Conservation (phyloP, 1,140 invertebrate genomes). For the Drosophila sproati region DNA sequence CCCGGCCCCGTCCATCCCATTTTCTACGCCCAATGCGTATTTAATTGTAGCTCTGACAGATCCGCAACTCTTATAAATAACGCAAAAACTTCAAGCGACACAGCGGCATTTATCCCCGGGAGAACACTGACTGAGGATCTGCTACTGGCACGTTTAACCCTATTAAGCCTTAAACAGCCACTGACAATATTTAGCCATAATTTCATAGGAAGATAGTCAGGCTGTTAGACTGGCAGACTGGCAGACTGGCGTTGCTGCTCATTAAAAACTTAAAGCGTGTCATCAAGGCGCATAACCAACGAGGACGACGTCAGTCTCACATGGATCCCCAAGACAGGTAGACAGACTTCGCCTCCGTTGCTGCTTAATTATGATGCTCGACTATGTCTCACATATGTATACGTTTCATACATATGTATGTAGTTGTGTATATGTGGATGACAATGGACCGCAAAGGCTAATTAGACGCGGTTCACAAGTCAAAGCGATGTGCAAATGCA, state of each 20-base stretch:
- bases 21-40: conserved; percentile 44
- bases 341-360: not conserved
- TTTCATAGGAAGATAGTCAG: conserved; percentile 24
- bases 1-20: not conserved
- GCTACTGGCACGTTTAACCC: conserved; percentile 47
- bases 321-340: conserved; percentile 13
- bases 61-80: conserved; percentile 66
- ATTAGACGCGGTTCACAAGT: conserved; percentile 67
- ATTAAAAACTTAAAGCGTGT: conserved; percentile 75
- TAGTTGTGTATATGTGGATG: not conserved
- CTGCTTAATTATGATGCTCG: conserved; percentile 46
- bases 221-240: conserved; percentile 14
- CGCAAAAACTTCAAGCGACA: conserved; percentile 33
- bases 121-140: conserved; percentile 1
- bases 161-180: conserved; percentile 56
- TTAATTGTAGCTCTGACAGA: conserved; percentile 51
- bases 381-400: conserved; percentile 4
- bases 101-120: conserved; percentile 12
- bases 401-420: conserved; percentile 28
- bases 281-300: conserved; percentile 63
- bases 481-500: conserved; percentile 51
- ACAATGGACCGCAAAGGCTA: conserved; percentile 62
- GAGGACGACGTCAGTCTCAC: conserved; percentile 37
- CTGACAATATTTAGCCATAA: conserved; percentile 65
- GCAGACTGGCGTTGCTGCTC: conserved; percentile 33